phyloP scores from a whole-genome alignment of 1,140 invertebrate genomes.

The Aphidius ervi region DNA sequence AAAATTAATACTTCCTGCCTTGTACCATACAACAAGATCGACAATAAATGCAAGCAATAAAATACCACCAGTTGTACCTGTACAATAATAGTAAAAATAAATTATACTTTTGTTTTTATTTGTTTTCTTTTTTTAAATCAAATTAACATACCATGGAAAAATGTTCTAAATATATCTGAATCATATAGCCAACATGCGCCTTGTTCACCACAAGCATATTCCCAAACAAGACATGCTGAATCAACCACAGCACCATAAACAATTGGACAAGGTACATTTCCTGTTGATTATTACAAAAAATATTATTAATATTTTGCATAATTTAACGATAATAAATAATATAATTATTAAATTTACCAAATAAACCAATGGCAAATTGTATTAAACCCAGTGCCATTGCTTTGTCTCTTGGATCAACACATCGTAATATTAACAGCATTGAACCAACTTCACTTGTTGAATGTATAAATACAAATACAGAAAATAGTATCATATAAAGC shows the following conservation, averaged over 20 bases:
- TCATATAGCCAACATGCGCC: slow-evolving; percentile 84
- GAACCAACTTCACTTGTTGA: slow-evolving; percentile 89
- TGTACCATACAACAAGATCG: slow-evolving; percentile 78
- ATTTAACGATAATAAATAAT: slow-evolving; percentile 1
- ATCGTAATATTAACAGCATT: slow-evolving; percentile 84
- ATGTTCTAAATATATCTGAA: slow-evolving; percentile 74
- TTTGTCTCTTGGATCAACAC: slow-evolving; percentile 87
- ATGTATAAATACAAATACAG: slow-evolving; percentile 84
- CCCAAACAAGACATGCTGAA: slow-evolving; percentile 85
- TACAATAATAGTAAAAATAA: slow-evolving; percentile 19
- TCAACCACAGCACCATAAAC: slow-evolving; percentile 89
- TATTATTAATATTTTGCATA: not conserved
- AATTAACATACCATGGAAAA: slow-evolving; percentile 71
- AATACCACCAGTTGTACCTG: slow-evolving; percentile 77
- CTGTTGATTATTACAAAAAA: slow-evolving; percentile 40
- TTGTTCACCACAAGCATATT: slow-evolving; percentile 71
- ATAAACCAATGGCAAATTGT: slow-evolving; percentile 87
- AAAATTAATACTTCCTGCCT: slow-evolving; percentile 72
- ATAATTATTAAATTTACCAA: slow-evolving; percentile 59
- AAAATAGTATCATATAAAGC: slow-evolving; percentile 81
- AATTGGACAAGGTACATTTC: slow-evolving; percentile 88
- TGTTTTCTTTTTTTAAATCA: not conserved
- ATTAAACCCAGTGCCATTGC: slow-evolving; percentile 91
- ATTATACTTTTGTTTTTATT: too few relatives aligned
- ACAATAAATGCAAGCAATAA: slow-evolving; percentile 78